phyloP scores from a whole-genome alignment of 1,140 invertebrate genomes.

The Chlorops oryzae region DNA sequence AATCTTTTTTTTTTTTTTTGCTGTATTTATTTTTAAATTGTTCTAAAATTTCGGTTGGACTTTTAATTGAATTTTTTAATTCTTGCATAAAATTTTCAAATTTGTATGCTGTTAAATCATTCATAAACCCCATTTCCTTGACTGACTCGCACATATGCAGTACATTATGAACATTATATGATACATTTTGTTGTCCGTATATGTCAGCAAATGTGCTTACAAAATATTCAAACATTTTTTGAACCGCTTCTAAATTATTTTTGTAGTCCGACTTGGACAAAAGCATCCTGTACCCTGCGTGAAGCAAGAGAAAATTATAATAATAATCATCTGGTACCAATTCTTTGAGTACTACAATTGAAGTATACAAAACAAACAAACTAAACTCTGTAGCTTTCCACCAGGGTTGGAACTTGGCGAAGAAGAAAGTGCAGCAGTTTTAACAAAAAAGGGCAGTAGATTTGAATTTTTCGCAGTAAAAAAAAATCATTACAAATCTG shows the following conservation, averaged over 20 bases:
- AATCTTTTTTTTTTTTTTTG: too few relatives aligned
- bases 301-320: slow-evolving; percentile 7
- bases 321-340: slow-evolving; percentile 5
- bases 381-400: slow-evolving; percentile 14
- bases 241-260: neutral
- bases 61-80: slow-evolving; percentile 2
- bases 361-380: slow-evolving; percentile 10
- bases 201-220: slow-evolving; percentile 2
- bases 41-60: slow-evolving; percentile 4
- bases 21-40: too few relatives aligned
- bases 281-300: slow-evolving; percentile 1
- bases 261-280: slow-evolving; percentile 5
- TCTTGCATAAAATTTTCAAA: too few relatives aligned
- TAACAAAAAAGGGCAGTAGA: too few relatives aligned
- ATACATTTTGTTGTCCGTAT: slow-evolving; percentile 1
- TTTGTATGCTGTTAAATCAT: slow-evolving; percentile 8
- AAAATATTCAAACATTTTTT: slow-evolving; percentile 9
- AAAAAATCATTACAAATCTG: too few relatives aligned
- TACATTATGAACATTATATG: slow-evolving; percentile 7
- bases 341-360: slow-evolving; percentile 9
- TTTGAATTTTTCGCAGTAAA: too few relatives aligned
- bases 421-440: too few relatives aligned
- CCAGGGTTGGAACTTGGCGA: too few relatives aligned
- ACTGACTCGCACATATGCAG: slow-evolving; percentile 8
- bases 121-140: slow-evolving; percentile 4